A percentile compares a stretch with the other conserved stretches of the same genome.
Conservation (phyloP, 2,888 invertebrate species). For the Prostheceraeus crozeri region DNA sequence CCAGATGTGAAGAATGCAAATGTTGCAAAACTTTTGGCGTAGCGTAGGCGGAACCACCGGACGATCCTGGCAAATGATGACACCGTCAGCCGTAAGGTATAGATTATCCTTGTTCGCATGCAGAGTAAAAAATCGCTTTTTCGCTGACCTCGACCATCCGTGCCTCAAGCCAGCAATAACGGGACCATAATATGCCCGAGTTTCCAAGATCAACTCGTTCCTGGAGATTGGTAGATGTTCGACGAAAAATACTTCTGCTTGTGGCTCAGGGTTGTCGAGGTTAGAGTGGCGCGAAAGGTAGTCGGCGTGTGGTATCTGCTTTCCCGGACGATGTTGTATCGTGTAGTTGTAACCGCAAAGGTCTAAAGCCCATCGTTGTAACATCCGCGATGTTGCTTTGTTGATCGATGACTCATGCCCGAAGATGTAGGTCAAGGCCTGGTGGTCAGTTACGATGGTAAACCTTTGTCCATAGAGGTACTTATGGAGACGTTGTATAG, state of each 20-base stretch:
- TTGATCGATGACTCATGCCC: background rate
- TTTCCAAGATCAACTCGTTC: background rate
- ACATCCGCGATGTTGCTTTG: conserved; percentile 18
- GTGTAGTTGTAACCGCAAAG: conserved; percentile 19
- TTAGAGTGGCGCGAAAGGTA: conserved; percentile 17
- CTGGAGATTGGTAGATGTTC: conserved; percentile 14
- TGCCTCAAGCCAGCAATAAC: conserved; percentile 12
- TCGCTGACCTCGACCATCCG: conserved; percentile 25
- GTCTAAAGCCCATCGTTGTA: conserved; percentile 19
- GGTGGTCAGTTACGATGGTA: conserved; percentile 20
- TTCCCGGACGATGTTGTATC: conserved; percentile 5
- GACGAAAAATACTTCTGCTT: conserved; percentile 8
- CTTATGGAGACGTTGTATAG: conserved; percentile 1
- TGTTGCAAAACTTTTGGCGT: background rate
- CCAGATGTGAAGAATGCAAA: background rate
- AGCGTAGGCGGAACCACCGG: too few relatives aligned
- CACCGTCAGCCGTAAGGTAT: too few relatives aligned
- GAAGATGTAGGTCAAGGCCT: conserved; percentile 5
- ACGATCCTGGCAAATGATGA: too few relatives aligned
- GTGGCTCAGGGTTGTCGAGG: background rate
- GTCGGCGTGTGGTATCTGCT: conserved; percentile 16
- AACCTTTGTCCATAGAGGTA: conserved; percentile 7
- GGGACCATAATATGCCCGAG: conserved; percentile 3
- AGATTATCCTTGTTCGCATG: too few relatives aligned
- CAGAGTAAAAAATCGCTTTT: conserved; percentile 22